Percentiles rank a stretch among this genome's conserved stretches.
Evolutionary conservation across 2,113 vertebrate species (phyloP).

Genomic region (Puffinus mauretanicus): DNA sequence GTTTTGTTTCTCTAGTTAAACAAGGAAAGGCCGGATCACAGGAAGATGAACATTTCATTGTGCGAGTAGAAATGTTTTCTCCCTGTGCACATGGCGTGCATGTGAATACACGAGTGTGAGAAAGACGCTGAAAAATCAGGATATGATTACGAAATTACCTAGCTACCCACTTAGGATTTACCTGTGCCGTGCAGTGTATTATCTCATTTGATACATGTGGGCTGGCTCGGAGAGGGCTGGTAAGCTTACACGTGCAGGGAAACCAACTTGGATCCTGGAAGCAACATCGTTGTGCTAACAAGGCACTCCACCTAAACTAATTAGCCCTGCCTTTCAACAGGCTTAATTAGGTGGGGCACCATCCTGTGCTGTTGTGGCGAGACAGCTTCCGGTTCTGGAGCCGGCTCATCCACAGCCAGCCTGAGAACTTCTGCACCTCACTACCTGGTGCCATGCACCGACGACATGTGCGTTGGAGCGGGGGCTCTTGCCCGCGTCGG

Average conservation of each 20-base stretch:
- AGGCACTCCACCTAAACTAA: slow-evolving; percentile 58
- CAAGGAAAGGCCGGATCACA: not conserved
- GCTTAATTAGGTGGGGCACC: slow-evolving; percentile 62
- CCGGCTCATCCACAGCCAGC: not conserved
- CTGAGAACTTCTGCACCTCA: accelerated
- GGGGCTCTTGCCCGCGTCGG: not conserved
- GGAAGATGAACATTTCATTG: not conserved
- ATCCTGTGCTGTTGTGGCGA: slow-evolving; percentile 49
- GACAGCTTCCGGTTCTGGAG: not conserved
- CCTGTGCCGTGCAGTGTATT: not conserved
- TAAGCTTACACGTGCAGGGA: slow-evolving; percentile 41
- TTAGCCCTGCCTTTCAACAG: slow-evolving; percentile 63
- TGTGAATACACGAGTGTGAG: not conserved
- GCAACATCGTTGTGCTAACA: slow-evolving; percentile 42
- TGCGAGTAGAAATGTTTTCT: not conserved
- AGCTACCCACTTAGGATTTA: not conserved
- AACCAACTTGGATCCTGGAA: slow-evolving; percentile 56
- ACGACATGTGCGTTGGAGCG: accelerated
- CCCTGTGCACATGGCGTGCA: not conserved
- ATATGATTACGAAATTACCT: not conserved
- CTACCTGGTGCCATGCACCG: accelerated
- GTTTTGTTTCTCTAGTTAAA: not conserved
- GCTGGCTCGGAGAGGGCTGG: not conserved
- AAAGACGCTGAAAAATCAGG: slow-evolving; percentile 24
- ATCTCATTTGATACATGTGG: not conserved